Base-by-base conservation (phyloP, 2,888 invertebrate species). In the Ornithoptera priamus region DNA sequence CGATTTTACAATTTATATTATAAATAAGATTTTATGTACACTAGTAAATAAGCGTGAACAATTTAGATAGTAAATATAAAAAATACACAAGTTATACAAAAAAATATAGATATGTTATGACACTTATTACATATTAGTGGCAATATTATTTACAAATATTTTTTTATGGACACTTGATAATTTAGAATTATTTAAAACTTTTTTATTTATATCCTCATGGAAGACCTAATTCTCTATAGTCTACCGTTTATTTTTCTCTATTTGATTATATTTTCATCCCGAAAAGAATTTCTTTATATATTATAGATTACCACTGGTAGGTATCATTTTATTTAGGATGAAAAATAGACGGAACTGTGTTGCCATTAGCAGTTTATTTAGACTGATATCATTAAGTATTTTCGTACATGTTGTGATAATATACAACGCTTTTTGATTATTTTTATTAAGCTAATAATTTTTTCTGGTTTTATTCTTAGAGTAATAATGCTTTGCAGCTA, bases 371-470 rank as follows among this genome's bases (percentile, higher is more conserved):
- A 73, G 69, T 72, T 74, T 56, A 71, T 72, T 69, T 58, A 65
- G 71, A 69, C 70, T 71, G 68, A 64, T 57, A 58, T 64, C 65
- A 56, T 62, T 59, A 62, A 59, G n/a, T 20, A 17, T 61, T 62
- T 82, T 80, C 66, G 74, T 77, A 81, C 80, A 81, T 81, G 77
- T 77, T 65, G 64, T 75, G 66, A 67, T 70, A 71, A 15, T 46
- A 53, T 60, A 61, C 59, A 36, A 46, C 46, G 46, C 46, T 46
- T 46, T 46, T 46, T 46, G 3, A 12, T 15, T 46, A 12, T 46
- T 15, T 46, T 46, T 15, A 46, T 46, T 46, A 46, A 46, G 46
- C 15, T 15, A 46, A 46, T 46, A 2, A 15, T 46, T 15, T 4
- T 17, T 15, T 15, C 46, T 2, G 15, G 12, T 46, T 46, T 46